phyloP scores from a whole-genome alignment of 2,113 vertebrate species.

The Gambusia holbrooki region DNA sequence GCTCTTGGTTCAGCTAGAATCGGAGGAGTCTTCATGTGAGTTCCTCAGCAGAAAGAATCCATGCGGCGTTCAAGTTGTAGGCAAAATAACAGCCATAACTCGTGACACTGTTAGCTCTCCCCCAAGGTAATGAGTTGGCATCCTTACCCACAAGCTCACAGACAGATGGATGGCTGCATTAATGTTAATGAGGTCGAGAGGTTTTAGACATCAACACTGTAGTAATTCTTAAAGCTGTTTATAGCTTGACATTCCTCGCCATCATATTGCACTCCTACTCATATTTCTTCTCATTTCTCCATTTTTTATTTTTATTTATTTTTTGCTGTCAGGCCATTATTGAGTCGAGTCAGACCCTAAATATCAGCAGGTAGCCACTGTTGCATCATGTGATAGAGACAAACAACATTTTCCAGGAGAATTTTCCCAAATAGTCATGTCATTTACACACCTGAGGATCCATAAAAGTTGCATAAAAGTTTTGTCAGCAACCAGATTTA shows the following conservation, averaged over 20 bases:
- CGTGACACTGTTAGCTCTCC: slow-evolving; percentile 60
- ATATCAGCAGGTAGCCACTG: slow-evolving; percentile 24
- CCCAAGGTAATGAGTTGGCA: slow-evolving; percentile 54
- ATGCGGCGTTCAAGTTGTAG: slow-evolving; percentile 35
- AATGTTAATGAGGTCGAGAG: slow-evolving; percentile 1
- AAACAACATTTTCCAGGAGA: slow-evolving; percentile 21
- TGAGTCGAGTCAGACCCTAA: slow-evolving; percentile 18
- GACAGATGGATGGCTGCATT: slow-evolving; percentile 17
- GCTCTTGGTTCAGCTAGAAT: slow-evolving; percentile 24
- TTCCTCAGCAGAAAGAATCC: slow-evolving; percentile 45
- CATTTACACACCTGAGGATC: background rate
- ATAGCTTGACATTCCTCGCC: slow-evolving; percentile 27
- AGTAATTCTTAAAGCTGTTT: slow-evolving; percentile 40
- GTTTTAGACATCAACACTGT: slow-evolving; percentile 21
- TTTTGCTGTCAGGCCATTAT: slow-evolving; percentile 13
- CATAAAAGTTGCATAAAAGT: background rate
- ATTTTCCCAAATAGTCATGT: slow-evolving; percentile 11
- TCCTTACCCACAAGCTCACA: slow-evolving; percentile 16
- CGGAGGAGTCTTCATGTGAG: slow-evolving; percentile 25
- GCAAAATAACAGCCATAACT: slow-evolving; percentile 34
- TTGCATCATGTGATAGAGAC: slow-evolving; percentile 33
- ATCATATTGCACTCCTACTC: slow-evolving; percentile 18
- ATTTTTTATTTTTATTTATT: background rate
- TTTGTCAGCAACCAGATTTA: background rate
- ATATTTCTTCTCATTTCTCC: slow-evolving; percentile 7